Conservation (phyloP, 2,797 vertebrate genomes). For the Gymnothorax reevesii region DNA sequence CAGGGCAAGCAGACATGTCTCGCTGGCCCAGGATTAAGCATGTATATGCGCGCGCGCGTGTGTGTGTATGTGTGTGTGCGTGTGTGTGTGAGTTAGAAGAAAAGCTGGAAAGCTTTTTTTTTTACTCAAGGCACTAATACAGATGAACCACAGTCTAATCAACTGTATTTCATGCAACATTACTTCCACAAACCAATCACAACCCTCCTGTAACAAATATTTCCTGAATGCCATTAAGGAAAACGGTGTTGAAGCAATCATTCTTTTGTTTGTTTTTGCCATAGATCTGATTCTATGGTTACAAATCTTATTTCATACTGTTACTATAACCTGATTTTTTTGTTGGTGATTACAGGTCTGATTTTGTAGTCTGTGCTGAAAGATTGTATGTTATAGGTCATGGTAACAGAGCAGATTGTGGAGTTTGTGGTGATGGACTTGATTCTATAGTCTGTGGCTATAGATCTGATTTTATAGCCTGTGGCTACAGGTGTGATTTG, state of each 20-base stretch:
- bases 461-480: too few relatives aligned
- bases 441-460: too few relatives aligned
- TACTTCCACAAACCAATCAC: not conserved
- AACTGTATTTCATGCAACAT: conserved; percentile 12
- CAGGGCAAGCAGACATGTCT: not conserved
- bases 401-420: too few relatives aligned
- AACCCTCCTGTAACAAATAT: not conserved
- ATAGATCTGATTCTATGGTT: not conserved
- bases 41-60: not conserved
- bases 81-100: not conserved
- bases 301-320: too few relatives aligned
- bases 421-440: too few relatives aligned
- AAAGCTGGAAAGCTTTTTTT: not conserved
- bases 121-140: not conserved
- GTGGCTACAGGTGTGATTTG: too few relatives aligned
- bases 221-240: conserved; percentile 7
- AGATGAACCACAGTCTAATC: not conserved
- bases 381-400: too few relatives aligned
- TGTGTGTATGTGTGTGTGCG: not conserved
- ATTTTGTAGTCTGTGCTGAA: too few relatives aligned
- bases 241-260: not conserved
- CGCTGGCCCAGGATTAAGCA: not conserved
- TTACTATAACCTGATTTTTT: too few relatives aligned
- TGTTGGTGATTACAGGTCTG: too few relatives aligned
- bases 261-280: not conserved